A percentile compares a stretch with the other conserved stretches of the same genome.
Evolutionary conservation across 2,888 invertebrate species (phyloP).

Genomic region (Acronicta leporina): DNA sequence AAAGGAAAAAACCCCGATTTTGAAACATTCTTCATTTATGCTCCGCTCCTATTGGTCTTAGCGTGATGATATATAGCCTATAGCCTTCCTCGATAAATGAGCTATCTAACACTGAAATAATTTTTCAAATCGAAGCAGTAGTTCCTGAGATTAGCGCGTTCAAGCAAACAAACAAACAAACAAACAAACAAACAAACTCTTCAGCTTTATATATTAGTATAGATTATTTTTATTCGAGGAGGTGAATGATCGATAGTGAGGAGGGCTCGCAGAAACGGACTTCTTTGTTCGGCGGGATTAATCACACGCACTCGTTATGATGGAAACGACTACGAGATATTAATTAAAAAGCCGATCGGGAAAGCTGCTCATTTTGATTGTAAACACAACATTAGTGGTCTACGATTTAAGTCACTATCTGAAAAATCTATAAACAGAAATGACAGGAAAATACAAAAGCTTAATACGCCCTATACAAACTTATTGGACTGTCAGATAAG

Average conservation of each 20-base stretch:
- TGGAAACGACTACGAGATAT: conserved; percentile 77
- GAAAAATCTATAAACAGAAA: background rate
- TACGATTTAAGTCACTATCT: conserved; percentile 9
- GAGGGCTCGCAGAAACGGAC: conserved; percentile 80
- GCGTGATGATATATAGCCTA: no score
- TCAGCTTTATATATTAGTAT: no score
- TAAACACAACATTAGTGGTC: conserved; percentile 3
- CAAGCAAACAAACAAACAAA: no score
- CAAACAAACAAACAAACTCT: no score
- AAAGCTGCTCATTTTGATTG: conserved; percentile 52
- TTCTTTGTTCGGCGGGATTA: conserved; percentile 86
- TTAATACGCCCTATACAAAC: conserved; percentile 29
- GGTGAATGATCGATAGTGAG: conserved; percentile 84
- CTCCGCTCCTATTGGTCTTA: no score
- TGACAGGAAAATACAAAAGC: conserved; percentile 6
- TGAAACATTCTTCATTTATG: no score
- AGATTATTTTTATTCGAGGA: conserved; percentile 87
- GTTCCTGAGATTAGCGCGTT: no score
- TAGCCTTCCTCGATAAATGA: no score
- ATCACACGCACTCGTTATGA: conserved; percentile 82
- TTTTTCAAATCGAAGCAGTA: no score
- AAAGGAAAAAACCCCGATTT: no score
- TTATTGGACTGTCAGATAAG: conserved; percentile 52
- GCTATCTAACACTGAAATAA: no score
- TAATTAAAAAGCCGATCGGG: conserved; percentile 74